A percentile compares a stretch with the other conserved stretches of the same genome.
These are phyloP conservation scores for Enteromius anoplus DNA, from an alignment of 2,797 vertebrate species.

Conservation along the genomic window DNA sequence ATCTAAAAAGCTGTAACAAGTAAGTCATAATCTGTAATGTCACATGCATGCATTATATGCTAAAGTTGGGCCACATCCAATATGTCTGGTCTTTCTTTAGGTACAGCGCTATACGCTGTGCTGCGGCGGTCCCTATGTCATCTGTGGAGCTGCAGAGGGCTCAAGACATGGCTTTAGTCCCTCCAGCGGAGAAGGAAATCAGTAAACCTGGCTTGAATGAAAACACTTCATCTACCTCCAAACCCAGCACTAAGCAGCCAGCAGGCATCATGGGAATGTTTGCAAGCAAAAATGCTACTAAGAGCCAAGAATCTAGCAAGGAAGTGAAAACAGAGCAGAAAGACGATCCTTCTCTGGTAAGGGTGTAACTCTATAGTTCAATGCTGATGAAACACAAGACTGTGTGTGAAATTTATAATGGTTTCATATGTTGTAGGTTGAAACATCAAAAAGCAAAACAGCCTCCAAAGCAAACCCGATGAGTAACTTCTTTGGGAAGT, in stretches of 20 bases:
- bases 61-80: background rate
- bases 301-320: slow-evolving; percentile 73
- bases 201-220: slow-evolving; percentile 72
- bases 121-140: slow-evolving; percentile 76
- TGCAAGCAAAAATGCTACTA: slow-evolving; percentile 74
- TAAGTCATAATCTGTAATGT: slow-evolving; percentile 62
- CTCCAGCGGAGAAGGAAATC: slow-evolving; percentile 57
- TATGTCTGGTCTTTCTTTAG: slow-evolving; percentile 67
- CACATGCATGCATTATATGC: background rate
- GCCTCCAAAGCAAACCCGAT: slow-evolving; percentile 75
- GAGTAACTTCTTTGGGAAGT: slow-evolving; percentile 90
- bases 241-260: slow-evolving; percentile 72
- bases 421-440: slow-evolving; percentile 73
- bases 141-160: slow-evolving; percentile 68
- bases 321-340: slow-evolving; percentile 79
- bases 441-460: slow-evolving; percentile 78
- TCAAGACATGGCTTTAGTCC: slow-evolving; percentile 57
- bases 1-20: slow-evolving; percentile 91
- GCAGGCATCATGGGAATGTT: slow-evolving; percentile 95
- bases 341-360: slow-evolving; percentile 73
- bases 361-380: slow-evolving; percentile 2
- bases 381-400: background rate
- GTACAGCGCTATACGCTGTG: slow-evolving; percentile 89
- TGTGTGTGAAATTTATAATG: slow-evolving; percentile 45
- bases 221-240: slow-evolving; percentile 61